A percentile compares a stretch with the other conserved stretches of the same genome.
These are phyloP conservation scores for Ophion obscuratus DNA, from an alignment of 2,888 invertebrate species.

Conservation along the genomic window DNA sequence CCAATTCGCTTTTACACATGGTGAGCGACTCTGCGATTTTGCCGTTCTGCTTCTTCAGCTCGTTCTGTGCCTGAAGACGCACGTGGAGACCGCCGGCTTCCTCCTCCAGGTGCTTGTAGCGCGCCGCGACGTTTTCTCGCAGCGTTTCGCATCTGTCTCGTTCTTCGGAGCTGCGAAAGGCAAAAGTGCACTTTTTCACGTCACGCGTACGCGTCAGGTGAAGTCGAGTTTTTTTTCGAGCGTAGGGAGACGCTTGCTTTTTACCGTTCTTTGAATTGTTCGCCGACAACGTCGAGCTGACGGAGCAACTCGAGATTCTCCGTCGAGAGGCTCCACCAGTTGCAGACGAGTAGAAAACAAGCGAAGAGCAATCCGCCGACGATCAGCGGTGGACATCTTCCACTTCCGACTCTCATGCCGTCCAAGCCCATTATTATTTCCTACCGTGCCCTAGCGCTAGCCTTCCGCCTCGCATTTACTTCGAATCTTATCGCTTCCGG, in stretches of 20 bases:
- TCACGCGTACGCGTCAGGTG: too few species aligned
- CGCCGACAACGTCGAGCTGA: slow-evolving; percentile 81
- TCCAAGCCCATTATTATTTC: slow-evolving; percentile 78
- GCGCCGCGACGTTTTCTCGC: slow-evolving; percentile 75
- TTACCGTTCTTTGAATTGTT: slow-evolving; percentile 82
- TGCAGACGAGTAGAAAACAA: slow-evolving; percentile 81
- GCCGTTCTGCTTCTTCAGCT: slow-evolving; percentile 74
- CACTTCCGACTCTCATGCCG: slow-evolving; percentile 82
- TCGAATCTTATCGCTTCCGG: not conserved
- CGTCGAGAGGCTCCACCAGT: slow-evolving; percentile 82
- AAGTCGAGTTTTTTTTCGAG: too few species aligned
- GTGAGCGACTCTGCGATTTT: slow-evolving; percentile 76
- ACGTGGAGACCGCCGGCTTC: slow-evolving; percentile 77
- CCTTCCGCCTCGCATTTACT: not conserved
- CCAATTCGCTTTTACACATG: slow-evolving; percentile 79
- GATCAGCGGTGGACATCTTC: slow-evolving; percentile 81
- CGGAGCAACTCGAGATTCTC: slow-evolving; percentile 81
- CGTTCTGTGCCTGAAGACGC: slow-evolving; percentile 75
- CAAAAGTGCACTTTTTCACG: not conserved
- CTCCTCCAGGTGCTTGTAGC: slow-evolving; percentile 75
- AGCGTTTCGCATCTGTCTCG: slow-evolving; percentile 80
- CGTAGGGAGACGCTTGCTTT: not conserved
- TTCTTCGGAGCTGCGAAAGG: slow-evolving; percentile 79
- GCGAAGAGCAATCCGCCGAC: slow-evolving; percentile 80
- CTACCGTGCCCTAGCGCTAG: not conserved